Base-by-base conservation (phyloP, 2,888 invertebrate species). In the Ecdyonurus torrentis region DNA sequence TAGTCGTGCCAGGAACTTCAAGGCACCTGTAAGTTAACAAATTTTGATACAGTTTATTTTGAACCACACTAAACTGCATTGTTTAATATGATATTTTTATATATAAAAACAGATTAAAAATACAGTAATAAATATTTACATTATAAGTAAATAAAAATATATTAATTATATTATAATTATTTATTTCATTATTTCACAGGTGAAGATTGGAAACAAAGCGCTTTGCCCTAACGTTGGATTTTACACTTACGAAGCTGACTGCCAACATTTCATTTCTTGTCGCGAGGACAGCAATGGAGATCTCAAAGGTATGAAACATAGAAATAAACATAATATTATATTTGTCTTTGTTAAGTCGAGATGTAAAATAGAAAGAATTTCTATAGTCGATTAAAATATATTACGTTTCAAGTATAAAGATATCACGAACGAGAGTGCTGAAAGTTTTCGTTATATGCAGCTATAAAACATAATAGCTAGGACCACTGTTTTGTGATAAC, bases 191-290 rank as follows among this genome's bases (percentile, higher is more conserved):
- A 63, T 67, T 68, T 76, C 76, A 64, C 76, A 90, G 90, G 77
- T 89, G 63, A 78, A 80, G 66, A 83, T 86, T 19, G 74, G 75
- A 63, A 78, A 77, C 23, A 74, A 76, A 23, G 74, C 74, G 2
- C 77, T 84, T 0, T 91, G 91, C 71, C 82, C 86, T 0, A 72
- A 73, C 7, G 80, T 80, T 67, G 91, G 91, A 37, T 83, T 84
- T 70, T 85, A 82, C 73, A 81, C 86, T 2, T 81, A 87, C 65
- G 83, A 85, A 67, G 78, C 79, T 62, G 83, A 84, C 69, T 91
- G 91, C 71, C 68, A 69, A 67, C 62, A 62, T 19, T 67, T 67
- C 65, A 67, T 66, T 52, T 63, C 62, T 19, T 67, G 67, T 60
- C 60, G 50, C 18, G 15, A 37, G 23, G 61, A 61, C 19, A 20